Conservation (phyloP, 2,888 invertebrate species). For the Erebia epiphron region DNA sequence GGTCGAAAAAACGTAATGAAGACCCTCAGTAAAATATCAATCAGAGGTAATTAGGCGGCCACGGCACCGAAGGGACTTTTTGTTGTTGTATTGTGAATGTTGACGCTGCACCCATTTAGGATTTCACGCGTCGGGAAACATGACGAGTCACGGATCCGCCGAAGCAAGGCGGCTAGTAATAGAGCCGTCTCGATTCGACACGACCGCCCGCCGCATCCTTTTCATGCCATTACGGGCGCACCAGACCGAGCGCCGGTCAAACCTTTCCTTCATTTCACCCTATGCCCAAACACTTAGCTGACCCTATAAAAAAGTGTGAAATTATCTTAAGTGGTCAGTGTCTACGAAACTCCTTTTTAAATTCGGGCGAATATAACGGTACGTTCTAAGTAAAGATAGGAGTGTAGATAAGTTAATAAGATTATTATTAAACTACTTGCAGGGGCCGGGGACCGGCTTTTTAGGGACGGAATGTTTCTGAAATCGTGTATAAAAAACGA, state of each 20-base stretch:
- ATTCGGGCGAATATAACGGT: constrained; percentile 76
- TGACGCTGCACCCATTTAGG: constrained; percentile 53
- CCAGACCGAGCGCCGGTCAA: constrained; percentile 51
- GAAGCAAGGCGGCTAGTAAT: constrained; percentile 54
- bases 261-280: constrained; percentile 48
- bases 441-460: constrained; percentile 76
- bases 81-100: constrained; percentile 46
- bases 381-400: constrained; percentile 80
- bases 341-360: constrained; percentile 69
- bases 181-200: constrained; percentile 68
- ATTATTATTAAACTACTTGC: constrained; percentile 77
- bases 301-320: constrained; percentile 71
- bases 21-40: constrained; percentile 47
- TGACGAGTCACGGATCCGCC: constrained; percentile 53
- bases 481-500: constrained; percentile 80
- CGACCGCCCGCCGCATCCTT: constrained; percentile 67
- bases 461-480: constrained; percentile 78
- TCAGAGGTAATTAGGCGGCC: constrained; percentile 48
- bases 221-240: constrained; percentile 51
- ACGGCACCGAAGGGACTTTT: constrained; percentile 43
- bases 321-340: constrained; percentile 77
- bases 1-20: constrained; percentile 42
- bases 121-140: constrained; percentile 64
- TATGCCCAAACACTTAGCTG: constrained; percentile 69
- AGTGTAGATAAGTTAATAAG: constrained; percentile 81